phyloP scores from a whole-genome alignment of 2,113 vertebrate species.

The Felis chaus region DNA sequence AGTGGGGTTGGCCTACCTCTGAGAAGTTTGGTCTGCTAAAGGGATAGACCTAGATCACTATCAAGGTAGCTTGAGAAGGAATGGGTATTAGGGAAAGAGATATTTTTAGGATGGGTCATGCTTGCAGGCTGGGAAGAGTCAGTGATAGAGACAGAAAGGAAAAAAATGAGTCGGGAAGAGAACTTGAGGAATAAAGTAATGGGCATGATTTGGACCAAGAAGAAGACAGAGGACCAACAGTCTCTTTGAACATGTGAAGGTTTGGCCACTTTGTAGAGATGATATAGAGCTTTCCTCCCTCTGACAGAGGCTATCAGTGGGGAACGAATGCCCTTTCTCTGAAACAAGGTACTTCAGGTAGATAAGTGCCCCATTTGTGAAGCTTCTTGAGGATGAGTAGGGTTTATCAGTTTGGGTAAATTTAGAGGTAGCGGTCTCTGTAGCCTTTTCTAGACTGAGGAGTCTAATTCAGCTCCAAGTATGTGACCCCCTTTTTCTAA shows the following conservation, averaged over 20 bases:
- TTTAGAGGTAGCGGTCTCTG: not conserved
- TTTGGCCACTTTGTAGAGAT: not conserved
- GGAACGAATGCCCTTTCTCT: not conserved
- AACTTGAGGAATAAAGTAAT: not conserved
- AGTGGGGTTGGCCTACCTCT: not conserved
- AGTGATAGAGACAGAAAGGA: not conserved
- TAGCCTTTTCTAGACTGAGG: not conserved
- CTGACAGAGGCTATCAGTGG: no score
- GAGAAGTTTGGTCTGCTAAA: not conserved
- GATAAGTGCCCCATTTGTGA: not conserved
- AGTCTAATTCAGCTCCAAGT: not conserved
- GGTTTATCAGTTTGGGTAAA: not conserved
- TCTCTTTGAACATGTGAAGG: not conserved
- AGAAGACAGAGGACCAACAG: not conserved
- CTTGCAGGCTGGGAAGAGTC: not conserved
- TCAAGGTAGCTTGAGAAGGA: not conserved
- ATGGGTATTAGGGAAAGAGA: not conserved
- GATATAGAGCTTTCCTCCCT: not conserved
- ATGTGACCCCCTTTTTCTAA: not conserved
- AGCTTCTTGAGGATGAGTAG: not conserved
- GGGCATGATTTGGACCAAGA: not conserved
- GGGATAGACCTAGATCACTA: not conserved
- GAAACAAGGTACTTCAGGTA: not conserved
- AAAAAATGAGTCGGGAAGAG: not conserved
- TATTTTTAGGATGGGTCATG: not conserved